Evolutionary conservation across 2,113 vertebrate species (phyloP), one percentile per base, ranked within the genome.

Genomic region (Triplophysa tibetana): DNA sequence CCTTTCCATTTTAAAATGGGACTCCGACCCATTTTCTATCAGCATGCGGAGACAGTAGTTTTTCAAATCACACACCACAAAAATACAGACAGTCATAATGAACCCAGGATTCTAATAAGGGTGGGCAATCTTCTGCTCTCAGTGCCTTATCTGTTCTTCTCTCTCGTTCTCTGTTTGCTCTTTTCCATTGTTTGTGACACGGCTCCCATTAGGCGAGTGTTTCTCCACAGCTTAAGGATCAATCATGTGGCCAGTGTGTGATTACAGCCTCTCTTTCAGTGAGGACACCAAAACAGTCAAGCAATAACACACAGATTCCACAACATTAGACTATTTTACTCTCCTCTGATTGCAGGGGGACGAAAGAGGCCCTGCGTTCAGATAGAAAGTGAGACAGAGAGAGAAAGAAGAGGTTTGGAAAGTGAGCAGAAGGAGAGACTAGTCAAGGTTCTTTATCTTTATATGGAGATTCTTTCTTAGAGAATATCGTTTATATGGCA

Each of bases 81-180:
- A 73, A 73, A 75, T 74, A 64, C 62, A 12, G 26, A 77, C 83
- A 79, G 33, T 66, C 77, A 86, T 89, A 89, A 90, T 89, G 86
- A 89, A 87, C 88, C 86, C 80, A 85, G 78, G 87, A 85, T 81
- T 86, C 88, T 88, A 89, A 90, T 89, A 88, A 88, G 84, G 2
- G 43, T 45, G 85, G 79, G 83, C 87, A 80, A 83, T 67, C 54
- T 75, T 64, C 58, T 60, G 17, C 77, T 29, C 24, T 7, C 17
- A 17, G 41, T 21, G 29, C 63, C 56, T 62, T 43, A 61, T 75
- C 73, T 78, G 62, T 78, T 38, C 78, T 43, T 19, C 50, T 70
- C 69, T 66, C 26, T 64, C 41, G 66, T 77, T 45, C 68, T 73
- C 50, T 41, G 24, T 73, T 78, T 74, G 29, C 50, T 79, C 68